A percentile compares a stretch with the other conserved stretches of the same genome.
These are phyloP conservation scores for Champsocephalus esox DNA, from an alignment of 2,797 vertebrate genomes.

Conservation along the genomic window DNA sequence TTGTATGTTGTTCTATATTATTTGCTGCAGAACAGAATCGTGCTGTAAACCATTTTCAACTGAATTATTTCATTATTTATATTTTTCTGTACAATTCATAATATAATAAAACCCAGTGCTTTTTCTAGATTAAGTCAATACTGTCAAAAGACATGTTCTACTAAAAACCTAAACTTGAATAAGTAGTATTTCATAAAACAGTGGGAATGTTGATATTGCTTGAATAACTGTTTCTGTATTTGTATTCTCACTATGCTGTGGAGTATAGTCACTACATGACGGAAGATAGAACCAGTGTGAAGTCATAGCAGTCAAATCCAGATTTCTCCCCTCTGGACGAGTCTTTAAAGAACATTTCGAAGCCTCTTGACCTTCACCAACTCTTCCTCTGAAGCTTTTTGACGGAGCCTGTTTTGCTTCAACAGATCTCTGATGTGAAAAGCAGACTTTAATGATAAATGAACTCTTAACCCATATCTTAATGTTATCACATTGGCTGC, in stretches of 20 bases:
- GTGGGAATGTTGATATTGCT: background rate
- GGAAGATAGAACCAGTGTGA: slow-evolving; percentile 28
- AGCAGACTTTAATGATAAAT: slow-evolving; percentile 58
- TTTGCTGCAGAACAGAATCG: too few relatives aligned
- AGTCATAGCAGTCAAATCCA: slow-evolving; percentile 47
- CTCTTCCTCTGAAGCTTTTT: slow-evolving; percentile 46
- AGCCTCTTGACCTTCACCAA: slow-evolving; percentile 44
- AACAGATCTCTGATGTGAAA: slow-evolving; percentile 57
- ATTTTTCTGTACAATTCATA: too few relatives aligned
- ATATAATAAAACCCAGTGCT: background rate
- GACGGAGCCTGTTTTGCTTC: slow-evolving; percentile 57
- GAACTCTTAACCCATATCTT: slow-evolving; percentile 49
- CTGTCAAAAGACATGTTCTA: background rate
- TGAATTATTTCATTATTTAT: too few relatives aligned
- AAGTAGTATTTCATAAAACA: background rate
- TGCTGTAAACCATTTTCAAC: too few relatives aligned
- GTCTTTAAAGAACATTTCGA: slow-evolving; percentile 36
- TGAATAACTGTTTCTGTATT: background rate
- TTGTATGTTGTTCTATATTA: too few relatives aligned
- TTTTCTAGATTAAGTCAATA: background rate
- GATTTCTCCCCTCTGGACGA: slow-evolving; percentile 1
- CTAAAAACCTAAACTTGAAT: background rate
- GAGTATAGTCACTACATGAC: background rate
- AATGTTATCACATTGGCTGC: slow-evolving; percentile 32
- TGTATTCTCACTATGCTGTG: background rate